These are phyloP conservation scores for Thomomys bottae DNA, from an alignment of 2,113 vertebrate genomes.

Conservation along the genomic window DNA sequence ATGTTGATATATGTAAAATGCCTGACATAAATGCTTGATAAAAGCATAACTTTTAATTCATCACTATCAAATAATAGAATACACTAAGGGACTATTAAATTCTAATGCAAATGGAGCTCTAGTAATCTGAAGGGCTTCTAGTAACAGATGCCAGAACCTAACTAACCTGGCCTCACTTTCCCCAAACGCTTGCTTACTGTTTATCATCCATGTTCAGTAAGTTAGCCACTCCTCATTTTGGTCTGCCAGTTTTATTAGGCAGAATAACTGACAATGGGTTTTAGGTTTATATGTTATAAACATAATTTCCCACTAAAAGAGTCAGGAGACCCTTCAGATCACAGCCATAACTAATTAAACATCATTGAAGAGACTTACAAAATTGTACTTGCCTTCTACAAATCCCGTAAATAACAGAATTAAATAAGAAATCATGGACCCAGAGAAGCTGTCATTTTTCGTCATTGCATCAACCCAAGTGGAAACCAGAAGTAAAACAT, in stretches of 20 bases:
- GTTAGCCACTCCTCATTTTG: background rate
- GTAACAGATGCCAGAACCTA: background rate
- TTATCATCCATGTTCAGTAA: background rate
- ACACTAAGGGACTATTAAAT: background rate
- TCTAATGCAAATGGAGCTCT: background rate
- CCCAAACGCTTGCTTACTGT: background rate
- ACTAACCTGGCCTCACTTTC: background rate
- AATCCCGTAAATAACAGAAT: no score
- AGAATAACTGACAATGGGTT: background rate
- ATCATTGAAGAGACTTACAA: background rate
- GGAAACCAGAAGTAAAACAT: background rate
- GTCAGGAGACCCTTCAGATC: background rate
- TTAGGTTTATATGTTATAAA: background rate
- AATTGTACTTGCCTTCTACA: no score
- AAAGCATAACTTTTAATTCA: background rate
- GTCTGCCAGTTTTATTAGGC: background rate
- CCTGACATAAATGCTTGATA: background rate
- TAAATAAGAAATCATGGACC: no score
- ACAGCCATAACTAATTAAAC: background rate
- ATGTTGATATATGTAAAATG: no score
- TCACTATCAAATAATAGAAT: background rate
- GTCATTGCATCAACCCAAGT: background rate
- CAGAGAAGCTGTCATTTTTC: background rate
- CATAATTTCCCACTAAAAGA: background rate
- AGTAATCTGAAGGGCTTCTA: background rate